Evolutionary conservation across 2,113 vertebrate species (phyloP), one percentile per base, ranked within the genome.

Genomic region (Rattus rattus): DNA sequence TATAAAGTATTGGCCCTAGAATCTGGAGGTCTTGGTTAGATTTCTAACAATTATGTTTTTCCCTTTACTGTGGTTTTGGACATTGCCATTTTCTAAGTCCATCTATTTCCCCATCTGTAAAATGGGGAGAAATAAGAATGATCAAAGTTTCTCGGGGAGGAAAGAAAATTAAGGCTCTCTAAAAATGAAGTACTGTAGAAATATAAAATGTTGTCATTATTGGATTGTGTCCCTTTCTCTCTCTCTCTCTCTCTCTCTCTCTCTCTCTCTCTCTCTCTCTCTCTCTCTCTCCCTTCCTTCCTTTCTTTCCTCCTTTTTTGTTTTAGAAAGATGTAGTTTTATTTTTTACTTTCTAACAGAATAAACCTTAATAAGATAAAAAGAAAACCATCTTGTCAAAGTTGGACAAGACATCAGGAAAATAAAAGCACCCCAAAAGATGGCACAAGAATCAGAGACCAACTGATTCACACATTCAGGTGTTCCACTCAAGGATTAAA

Each of bases 141-240:
- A 17, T 72, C 65, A 33, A 1, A 24, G 36, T 39, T 26, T 11
- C 52, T 4, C 6, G 56, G 3, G 75, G 24, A 61, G 43, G 43
- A 90, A 49, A 88, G n/a, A 28, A 79, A 54, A 4, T 2, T 3
- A 75, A 88, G 59, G 70, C 63, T 39, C 17, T 83, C 94, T 85
- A 33, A 67, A 95, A 94, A 93, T 28, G 11, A 92, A 26, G 43
- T 65, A 39, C 75, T 76, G 13, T 9, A 47, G 54, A 94, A 92
- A 93, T 59, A 80, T 33, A 79, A 95, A 75, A 59, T 61, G n/a
- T 28, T 28, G 47, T 47, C 13, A 56, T 89, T 87, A n/a, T 43
- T 88, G 36, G 22, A 54, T 11, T 70, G 10, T 80, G 5, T 10
- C 5, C 5, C 36, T n/a, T 81, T 19, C 17, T 26, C 8, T 26